Evolutionary conservation across 2,113 vertebrate species (phyloP).

Genomic region (Hoplias malabaricus): DNA sequence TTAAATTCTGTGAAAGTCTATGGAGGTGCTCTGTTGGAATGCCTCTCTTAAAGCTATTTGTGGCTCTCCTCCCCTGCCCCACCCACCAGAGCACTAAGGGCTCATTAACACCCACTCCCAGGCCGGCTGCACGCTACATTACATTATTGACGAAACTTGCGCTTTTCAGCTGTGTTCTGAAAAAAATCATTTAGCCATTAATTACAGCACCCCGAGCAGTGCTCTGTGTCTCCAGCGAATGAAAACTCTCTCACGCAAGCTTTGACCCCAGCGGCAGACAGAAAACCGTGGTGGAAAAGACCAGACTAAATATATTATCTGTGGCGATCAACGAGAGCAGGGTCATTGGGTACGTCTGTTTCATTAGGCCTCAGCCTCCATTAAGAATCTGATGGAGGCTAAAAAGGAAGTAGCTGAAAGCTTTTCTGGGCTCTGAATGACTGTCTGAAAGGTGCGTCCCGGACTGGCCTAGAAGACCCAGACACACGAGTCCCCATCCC

Average conservation of each 20-base stretch:
- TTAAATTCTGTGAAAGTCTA: no score
- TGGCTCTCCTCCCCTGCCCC: not conserved
- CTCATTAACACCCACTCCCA: conserved; percentile 28
- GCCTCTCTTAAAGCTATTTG: not conserved
- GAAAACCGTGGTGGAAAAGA: conserved; percentile 11
- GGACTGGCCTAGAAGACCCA: not conserved
- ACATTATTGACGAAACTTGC: conserved; percentile 46
- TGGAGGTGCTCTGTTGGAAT: not conserved
- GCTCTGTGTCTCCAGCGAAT: conserved; percentile 30
- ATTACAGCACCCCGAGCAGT: conserved; percentile 46
- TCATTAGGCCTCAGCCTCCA: conserved; percentile 41
- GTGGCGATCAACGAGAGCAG: conserved; percentile 24
- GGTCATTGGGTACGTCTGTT: conserved; percentile 38
- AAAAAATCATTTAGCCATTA: conserved; percentile 49
- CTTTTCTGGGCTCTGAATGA: conserved; percentile 32
- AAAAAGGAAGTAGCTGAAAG: conserved; percentile 33
- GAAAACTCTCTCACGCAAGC: conserved; percentile 19
- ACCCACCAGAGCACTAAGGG: not conserved
- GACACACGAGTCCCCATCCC: conserved; percentile 17
- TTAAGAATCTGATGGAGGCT: conserved; percentile 40
- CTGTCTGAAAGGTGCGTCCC: conserved; percentile 38
- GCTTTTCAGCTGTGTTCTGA: conserved; percentile 40
- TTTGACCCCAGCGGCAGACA: not conserved
- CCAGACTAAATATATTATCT: conserved; percentile 44
- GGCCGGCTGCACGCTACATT: conserved; percentile 36